A percentile compares a stretch with the other conserved stretches of the same genome.
Evolutionary conservation across 2,888 invertebrate genomes (phyloP).

Genomic region (Cerastis rubricosa): DNA sequence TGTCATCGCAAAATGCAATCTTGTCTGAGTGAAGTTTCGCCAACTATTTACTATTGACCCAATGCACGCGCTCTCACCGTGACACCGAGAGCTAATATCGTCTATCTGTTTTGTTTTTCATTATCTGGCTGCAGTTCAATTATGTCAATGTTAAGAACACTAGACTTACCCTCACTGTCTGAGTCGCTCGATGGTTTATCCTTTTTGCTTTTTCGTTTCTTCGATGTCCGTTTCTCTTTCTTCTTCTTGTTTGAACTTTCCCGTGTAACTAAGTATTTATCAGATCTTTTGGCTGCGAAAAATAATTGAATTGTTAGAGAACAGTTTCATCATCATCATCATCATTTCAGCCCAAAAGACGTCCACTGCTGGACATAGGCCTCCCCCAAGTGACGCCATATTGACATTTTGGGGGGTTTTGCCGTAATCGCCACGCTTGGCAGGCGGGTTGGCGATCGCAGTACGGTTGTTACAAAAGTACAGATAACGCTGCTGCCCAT

Average conservation of each 20-base stretch:
- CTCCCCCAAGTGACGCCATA: no score
- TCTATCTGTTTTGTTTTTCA: background rate
- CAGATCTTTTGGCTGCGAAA: conserved; percentile 92
- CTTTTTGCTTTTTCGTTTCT: conserved; percentile 93
- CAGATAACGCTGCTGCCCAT: no score
- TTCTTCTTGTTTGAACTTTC: conserved; percentile 85
- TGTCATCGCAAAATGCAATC: background rate
- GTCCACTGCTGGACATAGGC: no score
- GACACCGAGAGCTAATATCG: background rate
- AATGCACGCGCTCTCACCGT: background rate
- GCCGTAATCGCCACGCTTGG: no score
- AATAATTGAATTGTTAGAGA: conserved; percentile 2
- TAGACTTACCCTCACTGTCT: conserved; percentile 86
- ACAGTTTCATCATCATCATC: no score
- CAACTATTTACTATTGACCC: background rate
- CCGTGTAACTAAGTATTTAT: conserved; percentile 93
- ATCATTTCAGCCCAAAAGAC: no score
- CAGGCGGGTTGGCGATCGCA: no score
- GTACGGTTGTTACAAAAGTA: no score
- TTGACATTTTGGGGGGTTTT: no score
- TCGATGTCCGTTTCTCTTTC: conserved; percentile 89
- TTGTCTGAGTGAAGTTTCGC: background rate
- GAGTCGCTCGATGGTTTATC: conserved; percentile 84
- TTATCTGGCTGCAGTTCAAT: background rate
- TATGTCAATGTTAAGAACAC: background rate